These are phyloP conservation scores for Phaonia tiefii DNA, from an alignment of 2,888 invertebrate genomes.

Conservation along the genomic window DNA sequence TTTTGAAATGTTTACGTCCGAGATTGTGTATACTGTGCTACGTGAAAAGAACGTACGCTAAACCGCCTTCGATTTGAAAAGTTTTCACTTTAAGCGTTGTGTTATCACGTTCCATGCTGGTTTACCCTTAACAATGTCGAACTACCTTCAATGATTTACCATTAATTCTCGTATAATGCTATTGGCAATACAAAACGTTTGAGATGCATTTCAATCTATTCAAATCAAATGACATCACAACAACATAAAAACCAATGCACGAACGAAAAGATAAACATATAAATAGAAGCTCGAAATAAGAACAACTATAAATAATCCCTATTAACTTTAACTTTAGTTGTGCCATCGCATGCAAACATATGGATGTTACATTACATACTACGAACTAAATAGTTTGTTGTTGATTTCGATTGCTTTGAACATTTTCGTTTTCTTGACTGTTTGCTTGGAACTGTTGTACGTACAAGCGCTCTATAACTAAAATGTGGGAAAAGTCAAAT, in stretches of 20 bases:
- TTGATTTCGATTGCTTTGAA: constrained; percentile 31
- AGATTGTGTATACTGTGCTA: no score
- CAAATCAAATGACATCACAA: constrained; percentile 10
- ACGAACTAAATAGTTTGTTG: constrained; percentile 17
- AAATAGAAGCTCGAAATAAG: background rate
- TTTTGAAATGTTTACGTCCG: no score
- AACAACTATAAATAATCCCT: constrained; percentile 11
- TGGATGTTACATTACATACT: background rate
- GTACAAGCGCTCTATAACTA: constrained; percentile 14
- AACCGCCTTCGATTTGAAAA: no score
- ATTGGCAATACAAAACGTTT: background rate
- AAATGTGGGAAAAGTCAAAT: constrained; percentile 11
- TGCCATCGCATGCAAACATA: no score
- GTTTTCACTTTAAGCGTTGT: no score
- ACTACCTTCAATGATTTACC: background rate
- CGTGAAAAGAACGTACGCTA: no score
- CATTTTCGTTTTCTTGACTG: background rate
- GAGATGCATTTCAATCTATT: background rate
- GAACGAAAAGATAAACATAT: background rate
- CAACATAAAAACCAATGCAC: background rate
- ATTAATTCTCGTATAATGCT: no score
- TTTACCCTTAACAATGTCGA: no score
- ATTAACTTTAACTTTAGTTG: constrained; percentile 20
- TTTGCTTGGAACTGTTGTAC: no score
- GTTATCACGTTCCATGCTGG: no score